phyloP scores from a whole-genome alignment of 2,888 invertebrate genomes.

The Meandrusa payeni region DNA sequence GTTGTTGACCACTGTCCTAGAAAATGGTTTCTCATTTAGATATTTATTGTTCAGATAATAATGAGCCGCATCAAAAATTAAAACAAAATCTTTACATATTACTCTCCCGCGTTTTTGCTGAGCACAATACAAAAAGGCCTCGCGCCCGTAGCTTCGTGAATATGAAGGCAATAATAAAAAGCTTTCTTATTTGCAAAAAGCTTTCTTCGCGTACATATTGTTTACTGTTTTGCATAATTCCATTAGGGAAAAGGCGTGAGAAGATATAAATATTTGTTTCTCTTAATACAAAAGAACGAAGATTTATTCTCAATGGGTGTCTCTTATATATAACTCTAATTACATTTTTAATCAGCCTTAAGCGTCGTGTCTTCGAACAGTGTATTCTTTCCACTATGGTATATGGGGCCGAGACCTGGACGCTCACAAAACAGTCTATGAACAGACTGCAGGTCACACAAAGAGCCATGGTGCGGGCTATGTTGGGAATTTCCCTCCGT shows the following conservation, averaged over 20 bases:
- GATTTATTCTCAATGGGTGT: too few species aligned
- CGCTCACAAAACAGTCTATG: too few species aligned
- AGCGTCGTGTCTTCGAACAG: too few species aligned
- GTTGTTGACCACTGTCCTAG: too few species aligned
- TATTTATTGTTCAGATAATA: background rate
- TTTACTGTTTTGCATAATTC: conserved; percentile 22
- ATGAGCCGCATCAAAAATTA: background rate
- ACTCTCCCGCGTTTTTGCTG: background rate
- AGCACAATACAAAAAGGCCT: conserved; percentile 1
- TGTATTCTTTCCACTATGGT: too few species aligned
- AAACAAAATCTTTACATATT: conserved; percentile 6
- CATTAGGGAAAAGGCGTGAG: conserved; percentile 18
- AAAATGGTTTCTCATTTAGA: too few species aligned
- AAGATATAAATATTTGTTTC: conserved; percentile 16
- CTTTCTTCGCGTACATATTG: conserved; percentile 16
- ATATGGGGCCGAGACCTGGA: too few species aligned
- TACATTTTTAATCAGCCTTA: too few species aligned
- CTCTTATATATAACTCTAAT: too few species aligned
- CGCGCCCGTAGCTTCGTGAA: conserved; percentile 11
- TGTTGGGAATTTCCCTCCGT: too few species aligned
- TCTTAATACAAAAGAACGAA: background rate
- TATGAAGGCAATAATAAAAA: conserved; percentile 14
- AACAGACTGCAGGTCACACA: too few species aligned
- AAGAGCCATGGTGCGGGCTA: too few species aligned
- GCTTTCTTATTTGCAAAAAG: conserved; percentile 15